Percentiles rank a stretch among this genome's conserved stretches.
phyloP scores from a whole-genome alignment of 1,140 invertebrate genomes.

The Drosophila kohkoa region DNA sequence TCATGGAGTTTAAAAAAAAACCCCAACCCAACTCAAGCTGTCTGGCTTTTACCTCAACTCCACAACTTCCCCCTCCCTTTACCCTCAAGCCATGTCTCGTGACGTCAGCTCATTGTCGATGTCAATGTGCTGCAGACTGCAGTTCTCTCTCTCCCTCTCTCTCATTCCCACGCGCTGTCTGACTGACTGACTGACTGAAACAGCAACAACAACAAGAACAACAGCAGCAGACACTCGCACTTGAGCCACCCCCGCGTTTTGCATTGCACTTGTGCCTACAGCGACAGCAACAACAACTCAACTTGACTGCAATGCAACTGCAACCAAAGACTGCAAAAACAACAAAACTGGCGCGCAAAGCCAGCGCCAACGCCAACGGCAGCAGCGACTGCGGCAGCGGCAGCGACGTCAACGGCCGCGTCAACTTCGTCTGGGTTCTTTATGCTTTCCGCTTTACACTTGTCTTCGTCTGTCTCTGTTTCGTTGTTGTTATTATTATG shows the following conservation, averaged over 20 bases:
- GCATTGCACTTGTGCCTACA: slow-evolving; percentile 23
- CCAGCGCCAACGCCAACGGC: slow-evolving; percentile 1
- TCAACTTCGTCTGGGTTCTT: slow-evolving; percentile 66
- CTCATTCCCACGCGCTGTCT: slow-evolving; percentile 8
- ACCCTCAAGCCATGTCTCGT: slow-evolving; percentile 10
- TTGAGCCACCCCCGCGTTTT: slow-evolving; percentile 24
- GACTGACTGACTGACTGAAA: slow-evolving; percentile 30
- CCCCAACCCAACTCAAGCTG: slow-evolving; percentile 10
- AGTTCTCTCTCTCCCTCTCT: neutral
- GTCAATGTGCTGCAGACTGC: slow-evolving; percentile 50
- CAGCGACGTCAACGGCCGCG: slow-evolving; percentile 28
- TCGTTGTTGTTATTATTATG: slow-evolving; percentile 73
- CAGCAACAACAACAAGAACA: slow-evolving; percentile 16
- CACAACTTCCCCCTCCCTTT: neutral
- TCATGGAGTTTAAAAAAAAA: slow-evolving; percentile 12
- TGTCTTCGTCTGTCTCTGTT: slow-evolving; percentile 65
- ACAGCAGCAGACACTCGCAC: slow-evolving; percentile 31
- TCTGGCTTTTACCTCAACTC: slow-evolving; percentile 15
- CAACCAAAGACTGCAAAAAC: slow-evolving; percentile 20
- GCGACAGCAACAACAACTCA: slow-evolving; percentile 22
- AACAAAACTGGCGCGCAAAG: slow-evolving; percentile 21
- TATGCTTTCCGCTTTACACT: slow-evolving; percentile 78
- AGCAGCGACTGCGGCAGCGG: slow-evolving; percentile 4
- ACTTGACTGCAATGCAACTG: slow-evolving; percentile 18
- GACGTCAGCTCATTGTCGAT: slow-evolving; percentile 44